phyloP scores from a whole-genome alignment of 2,113 vertebrate species.

The Psilopsiagon aymara region DNA sequence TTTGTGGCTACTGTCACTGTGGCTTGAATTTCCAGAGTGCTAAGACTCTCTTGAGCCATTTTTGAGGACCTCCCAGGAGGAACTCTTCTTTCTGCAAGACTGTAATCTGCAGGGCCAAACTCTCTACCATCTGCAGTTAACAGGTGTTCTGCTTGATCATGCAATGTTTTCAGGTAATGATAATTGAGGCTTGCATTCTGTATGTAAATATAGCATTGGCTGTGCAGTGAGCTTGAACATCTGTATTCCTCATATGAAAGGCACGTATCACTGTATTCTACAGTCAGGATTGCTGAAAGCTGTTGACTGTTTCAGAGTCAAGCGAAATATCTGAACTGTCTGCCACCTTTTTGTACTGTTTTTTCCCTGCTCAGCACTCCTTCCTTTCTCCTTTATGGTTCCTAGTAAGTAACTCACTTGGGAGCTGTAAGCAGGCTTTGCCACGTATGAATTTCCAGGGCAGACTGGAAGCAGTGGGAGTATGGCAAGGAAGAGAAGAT shows the following conservation, averaged over 20 bases:
- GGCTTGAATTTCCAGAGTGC: background rate
- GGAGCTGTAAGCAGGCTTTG: background rate
- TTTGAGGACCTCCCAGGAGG: background rate
- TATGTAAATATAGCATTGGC: background rate
- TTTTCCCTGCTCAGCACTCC: background rate
- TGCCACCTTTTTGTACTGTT: background rate
- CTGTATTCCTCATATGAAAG: background rate
- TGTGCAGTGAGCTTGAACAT: background rate
- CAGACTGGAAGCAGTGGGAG: background rate
- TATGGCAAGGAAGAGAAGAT: background rate
- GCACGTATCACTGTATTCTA: fast-evolving
- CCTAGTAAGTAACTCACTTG: background rate
- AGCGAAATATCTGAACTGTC: background rate
- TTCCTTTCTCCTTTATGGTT: background rate
- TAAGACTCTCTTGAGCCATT: background rate
- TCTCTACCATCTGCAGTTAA: background rate
- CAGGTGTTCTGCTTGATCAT: background rate
- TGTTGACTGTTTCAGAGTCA: background rate
- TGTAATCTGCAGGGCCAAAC: background rate
- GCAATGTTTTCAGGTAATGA: background rate
- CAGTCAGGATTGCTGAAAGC: background rate
- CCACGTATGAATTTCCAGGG: background rate
- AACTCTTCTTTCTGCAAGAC: background rate
- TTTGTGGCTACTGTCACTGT: background rate
- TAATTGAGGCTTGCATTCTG: background rate